Conservation (phyloP, 2,888 invertebrate genomes). For the Nomada goodeniana region DNA sequence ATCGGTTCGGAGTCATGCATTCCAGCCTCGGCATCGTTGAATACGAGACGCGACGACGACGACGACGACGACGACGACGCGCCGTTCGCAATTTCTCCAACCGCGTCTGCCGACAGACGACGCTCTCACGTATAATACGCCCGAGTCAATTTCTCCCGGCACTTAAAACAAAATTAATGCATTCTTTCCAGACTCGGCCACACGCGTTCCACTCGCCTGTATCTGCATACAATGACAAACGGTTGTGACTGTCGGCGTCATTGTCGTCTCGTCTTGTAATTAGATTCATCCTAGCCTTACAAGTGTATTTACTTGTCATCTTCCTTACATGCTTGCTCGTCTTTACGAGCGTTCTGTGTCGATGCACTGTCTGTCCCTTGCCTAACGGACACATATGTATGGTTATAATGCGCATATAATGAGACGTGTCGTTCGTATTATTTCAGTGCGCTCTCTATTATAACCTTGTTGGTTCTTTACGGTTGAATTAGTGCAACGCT, state of each 20-base stretch:
- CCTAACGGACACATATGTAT: background rate
- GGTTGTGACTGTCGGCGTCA: conserved; percentile 35
- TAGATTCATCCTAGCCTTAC: conserved; percentile 24
- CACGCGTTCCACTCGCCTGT: conserved; percentile 56
- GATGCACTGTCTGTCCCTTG: background rate
- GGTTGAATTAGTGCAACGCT: background rate
- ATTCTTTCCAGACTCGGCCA: conserved; percentile 69
- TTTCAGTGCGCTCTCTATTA: background rate
- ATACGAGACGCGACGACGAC: background rate
- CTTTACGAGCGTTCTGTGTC: background rate
- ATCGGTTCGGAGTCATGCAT: conserved; percentile 21
- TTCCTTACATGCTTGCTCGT: background rate
- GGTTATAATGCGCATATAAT: background rate
- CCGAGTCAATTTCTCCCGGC: conserved; percentile 30
- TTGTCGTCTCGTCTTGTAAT: conserved; percentile 30
- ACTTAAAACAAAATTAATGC: conserved; percentile 52
- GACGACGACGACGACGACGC: background rate
- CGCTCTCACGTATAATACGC: background rate
- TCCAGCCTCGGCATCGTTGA: conserved; percentile 10
- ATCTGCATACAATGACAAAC: conserved; percentile 76
- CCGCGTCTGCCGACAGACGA: background rate
- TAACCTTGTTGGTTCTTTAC: background rate
- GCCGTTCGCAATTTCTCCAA: conserved; percentile 17
- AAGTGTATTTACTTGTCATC: conserved; percentile 17
- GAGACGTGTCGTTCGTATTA: background rate